Base-by-base conservation (phyloP, 2,888 invertebrate species). In the Psylliodes chrysocephalus region DNA sequence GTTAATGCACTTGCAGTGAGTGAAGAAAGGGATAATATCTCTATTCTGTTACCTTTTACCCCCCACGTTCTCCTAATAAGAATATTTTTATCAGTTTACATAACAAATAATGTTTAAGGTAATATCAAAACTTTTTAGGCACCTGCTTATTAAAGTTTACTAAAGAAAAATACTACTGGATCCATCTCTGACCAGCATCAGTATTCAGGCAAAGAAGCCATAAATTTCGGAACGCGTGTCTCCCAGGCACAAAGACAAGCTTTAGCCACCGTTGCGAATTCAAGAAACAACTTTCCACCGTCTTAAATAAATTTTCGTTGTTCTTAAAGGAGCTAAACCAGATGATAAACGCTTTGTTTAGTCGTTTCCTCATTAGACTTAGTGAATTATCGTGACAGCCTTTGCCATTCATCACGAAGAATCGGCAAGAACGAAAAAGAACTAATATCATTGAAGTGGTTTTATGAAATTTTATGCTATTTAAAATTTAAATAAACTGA, bases 211-310 rank as follows among this genome's bases (percentile, higher is more conserved):
- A 12, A 38, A 38, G 8, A 14, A 38, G 38, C 35, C 35, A 14
- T 12, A 53, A 69, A 69, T 71, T 71, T 64, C 51, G 35, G 55
- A 67, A 63, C 64, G 68, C 68, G 67, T 71, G 70, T 66, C 40
- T 55, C 54, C 64, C 61, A 64, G 67, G 56, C 62, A 62, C 56
- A 40, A 54, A 60, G 69, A 68, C 71, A 65, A 64, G 71, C 64
- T 71, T 67, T 67, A 71, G 67, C 63, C 63, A 67, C 63, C 57
- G 66, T 66, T 66, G 63, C 64, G 62, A 71, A 71, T 71, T 69
- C 69, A 42, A 60, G 53, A 66, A 61, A 66, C 64, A 65, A 63
- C 63, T 69, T 64, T 64, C 64, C 49, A 63, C 61, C 61, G 68
- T 62, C 62, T 66, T 59, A 64, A 63, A 70, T 66, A 64, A 68